Conservation (phyloP, 2,797 vertebrate species). For the Enteromius fasciolatus region DNA sequence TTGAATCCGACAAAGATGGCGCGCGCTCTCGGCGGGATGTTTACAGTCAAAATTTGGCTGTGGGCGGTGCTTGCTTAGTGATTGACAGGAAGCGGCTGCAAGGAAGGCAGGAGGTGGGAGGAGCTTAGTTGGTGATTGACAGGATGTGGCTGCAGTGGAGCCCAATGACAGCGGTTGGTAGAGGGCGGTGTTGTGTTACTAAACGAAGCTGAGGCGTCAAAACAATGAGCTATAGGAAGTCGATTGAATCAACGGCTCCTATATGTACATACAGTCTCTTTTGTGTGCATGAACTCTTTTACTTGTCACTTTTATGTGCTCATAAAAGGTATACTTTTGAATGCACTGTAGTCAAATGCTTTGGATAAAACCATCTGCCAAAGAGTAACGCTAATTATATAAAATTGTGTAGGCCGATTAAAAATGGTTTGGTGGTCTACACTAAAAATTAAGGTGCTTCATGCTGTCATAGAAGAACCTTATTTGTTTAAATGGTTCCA, state of each 20-base stretch:
- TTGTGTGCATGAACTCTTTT: not conserved
- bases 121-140: slow-evolving; percentile 56
- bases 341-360: not conserved
- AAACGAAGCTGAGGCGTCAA: slow-evolving; percentile 16
- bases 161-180: slow-evolving; percentile 50
- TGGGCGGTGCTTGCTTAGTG: slow-evolving; percentile 66
- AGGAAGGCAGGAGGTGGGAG: slow-evolving; percentile 61
- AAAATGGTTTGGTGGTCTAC: not conserved
- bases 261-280: not conserved
- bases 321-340: not conserved
- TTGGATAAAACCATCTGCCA: not conserved
- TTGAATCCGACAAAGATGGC: slow-evolving; percentile 98
- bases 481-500: not conserved
- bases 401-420: not conserved
- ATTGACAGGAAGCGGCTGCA: not conserved
- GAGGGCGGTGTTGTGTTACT: slow-evolving; percentile 69
- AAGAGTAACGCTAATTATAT: not conserved
- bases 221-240: slow-evolving; percentile 7
- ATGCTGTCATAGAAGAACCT: not conserved
- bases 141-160: slow-evolving; percentile 38
- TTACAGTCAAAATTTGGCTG: slow-evolving; percentile 82
- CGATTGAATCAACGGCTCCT: not conserved
- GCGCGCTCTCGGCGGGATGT: slow-evolving; percentile 91
- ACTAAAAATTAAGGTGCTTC: not conserved
- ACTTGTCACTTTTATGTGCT: too few relatives aligned